phyloP scores from a whole-genome alignment of 92 coral and sea anemone genomes.

The Diadumene lineata region DNA sequence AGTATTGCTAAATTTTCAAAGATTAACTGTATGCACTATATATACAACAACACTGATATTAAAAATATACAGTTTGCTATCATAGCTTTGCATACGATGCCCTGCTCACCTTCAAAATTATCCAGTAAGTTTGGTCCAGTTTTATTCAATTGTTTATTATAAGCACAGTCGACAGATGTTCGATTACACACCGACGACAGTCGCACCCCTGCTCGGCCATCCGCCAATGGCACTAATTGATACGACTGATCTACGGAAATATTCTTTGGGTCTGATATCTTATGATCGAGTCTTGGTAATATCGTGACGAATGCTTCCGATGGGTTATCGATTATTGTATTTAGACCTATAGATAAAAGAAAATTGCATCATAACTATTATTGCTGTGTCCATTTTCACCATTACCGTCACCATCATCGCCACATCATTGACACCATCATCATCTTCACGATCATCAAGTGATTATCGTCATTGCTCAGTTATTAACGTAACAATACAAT shows the following conservation, averaged over 20 bases:
- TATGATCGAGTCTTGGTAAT: background rate
- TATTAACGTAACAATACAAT: background rate
- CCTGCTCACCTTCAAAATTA: background rate
- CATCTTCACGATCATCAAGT: background rate
- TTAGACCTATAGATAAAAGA: conserved; percentile 8
- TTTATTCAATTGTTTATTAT: background rate
- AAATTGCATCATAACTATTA: background rate
- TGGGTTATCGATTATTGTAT: background rate
- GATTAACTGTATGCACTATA: too few relatives aligned
- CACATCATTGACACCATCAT: background rate
- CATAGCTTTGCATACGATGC: too few relatives aligned
- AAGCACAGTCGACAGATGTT: background rate
- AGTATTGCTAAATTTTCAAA: too few relatives aligned
- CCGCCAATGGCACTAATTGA: background rate
- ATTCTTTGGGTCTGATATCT: background rate
- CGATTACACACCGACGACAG: background rate
- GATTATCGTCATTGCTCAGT: background rate
- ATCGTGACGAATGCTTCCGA: background rate
- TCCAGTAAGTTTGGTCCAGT: background rate
- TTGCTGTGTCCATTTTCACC: background rate
- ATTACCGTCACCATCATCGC: background rate
- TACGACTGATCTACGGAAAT: background rate
- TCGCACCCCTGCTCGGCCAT: background rate
- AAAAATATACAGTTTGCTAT: background rate
- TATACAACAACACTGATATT: too few relatives aligned